Percentiles rank a stretch among this genome's conserved stretches.
These are phyloP conservation scores for Micromys minutus DNA, from an alignment of 2,113 vertebrate species.

Conservation along the genomic window DNA sequence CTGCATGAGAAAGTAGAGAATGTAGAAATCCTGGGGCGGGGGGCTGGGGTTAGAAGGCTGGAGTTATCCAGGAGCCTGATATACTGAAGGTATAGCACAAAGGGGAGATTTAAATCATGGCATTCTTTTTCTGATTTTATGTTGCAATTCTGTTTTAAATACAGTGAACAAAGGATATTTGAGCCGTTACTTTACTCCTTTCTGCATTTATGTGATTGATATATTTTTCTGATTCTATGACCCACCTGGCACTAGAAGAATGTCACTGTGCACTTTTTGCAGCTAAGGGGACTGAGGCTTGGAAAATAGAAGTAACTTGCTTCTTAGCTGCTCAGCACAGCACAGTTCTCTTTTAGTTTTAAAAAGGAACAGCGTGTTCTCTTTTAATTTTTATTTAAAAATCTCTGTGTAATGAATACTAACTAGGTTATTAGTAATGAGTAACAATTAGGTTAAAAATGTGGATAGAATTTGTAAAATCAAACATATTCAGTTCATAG, in stretches of 20 bases:
- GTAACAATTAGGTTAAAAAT: constrained; percentile 15
- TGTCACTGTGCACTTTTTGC: background rate
- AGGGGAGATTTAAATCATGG: background rate
- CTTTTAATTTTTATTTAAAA: background rate
- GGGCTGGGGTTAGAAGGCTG: too few species aligned
- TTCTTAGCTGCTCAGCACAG: background rate
- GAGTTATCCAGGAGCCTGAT: background rate
- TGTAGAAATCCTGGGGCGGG: background rate
- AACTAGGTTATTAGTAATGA: background rate
- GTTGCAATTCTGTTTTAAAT: constrained; percentile 6
- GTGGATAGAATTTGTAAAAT: background rate
- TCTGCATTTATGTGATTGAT: background rate
- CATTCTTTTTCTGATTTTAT: background rate
- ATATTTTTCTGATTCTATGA: background rate
- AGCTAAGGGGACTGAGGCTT: background rate
- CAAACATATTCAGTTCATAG: background rate
- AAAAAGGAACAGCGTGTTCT: background rate
- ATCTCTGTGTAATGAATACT: background rate
- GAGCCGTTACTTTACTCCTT: background rate
- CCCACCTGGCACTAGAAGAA: background rate
- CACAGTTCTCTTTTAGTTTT: background rate
- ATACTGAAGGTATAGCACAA: background rate
- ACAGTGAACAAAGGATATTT: background rate
- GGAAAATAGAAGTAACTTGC: background rate
- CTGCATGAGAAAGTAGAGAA: too few species aligned